Percentiles rank a stretch among this genome's conserved stretches.
These are phyloP conservation scores for Sakesphorus luctuosus DNA, from an alignment of 2,113 vertebrate species.

Conservation along the genomic window DNA sequence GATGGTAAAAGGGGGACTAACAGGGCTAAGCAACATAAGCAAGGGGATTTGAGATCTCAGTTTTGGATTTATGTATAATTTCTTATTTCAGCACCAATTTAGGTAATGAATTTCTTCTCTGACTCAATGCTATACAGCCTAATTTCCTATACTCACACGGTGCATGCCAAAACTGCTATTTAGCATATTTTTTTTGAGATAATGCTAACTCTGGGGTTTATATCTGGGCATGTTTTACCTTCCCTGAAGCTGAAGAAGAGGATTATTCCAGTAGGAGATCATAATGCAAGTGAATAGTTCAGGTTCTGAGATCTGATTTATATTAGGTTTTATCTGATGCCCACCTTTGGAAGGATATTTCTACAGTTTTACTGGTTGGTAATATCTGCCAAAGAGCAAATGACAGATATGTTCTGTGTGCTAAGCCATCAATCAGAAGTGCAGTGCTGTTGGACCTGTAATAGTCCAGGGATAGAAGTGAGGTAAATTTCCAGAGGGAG, in stretches of 20 bases:
- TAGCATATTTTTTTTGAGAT: background rate
- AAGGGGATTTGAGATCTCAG: background rate
- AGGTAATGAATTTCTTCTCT: background rate
- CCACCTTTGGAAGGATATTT: constrained; percentile 32
- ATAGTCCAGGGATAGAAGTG: constrained; percentile 1
- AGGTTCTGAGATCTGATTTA: background rate
- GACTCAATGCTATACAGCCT: background rate
- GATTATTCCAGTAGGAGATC: background rate
- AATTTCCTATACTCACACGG: background rate
- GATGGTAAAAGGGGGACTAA: background rate
- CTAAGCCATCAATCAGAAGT: constrained; percentile 35
- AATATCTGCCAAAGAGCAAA: constrained; percentile 45
- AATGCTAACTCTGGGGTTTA: background rate
- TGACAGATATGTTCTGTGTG: background rate
- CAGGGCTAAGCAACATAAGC: background rate
- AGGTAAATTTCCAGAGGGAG: constrained; percentile 44
- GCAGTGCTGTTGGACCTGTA: background rate
- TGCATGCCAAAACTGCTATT: background rate
- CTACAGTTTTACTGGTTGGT: constrained; percentile 17
- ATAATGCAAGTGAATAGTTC: constrained; percentile 1
- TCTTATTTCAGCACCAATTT: background rate
- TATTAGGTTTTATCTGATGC: constrained; percentile 11
- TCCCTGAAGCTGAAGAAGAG: background rate
- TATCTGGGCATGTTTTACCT: background rate
- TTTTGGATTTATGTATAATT: background rate